A percentile compares a stretch with the other conserved stretches of the same genome.
These are phyloP conservation scores for Ormyrus pomaceus DNA, from an alignment of 2,888 invertebrate genomes.

Conservation along the genomic window DNA sequence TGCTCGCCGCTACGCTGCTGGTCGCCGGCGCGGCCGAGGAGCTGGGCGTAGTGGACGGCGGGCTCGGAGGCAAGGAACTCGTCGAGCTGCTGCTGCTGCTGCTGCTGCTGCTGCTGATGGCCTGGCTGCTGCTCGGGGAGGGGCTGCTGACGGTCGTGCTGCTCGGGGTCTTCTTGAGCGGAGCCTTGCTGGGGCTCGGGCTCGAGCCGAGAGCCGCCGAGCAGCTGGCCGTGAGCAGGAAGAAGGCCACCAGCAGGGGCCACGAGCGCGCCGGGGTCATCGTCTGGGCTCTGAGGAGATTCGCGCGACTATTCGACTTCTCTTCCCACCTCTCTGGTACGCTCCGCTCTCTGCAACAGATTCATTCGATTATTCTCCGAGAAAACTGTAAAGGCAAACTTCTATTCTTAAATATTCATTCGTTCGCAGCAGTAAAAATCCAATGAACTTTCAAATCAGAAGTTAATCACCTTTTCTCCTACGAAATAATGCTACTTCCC, in stretches of 20 bases:
- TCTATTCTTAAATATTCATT: no score
- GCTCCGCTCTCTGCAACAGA: conserved; percentile 28
- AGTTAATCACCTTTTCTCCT: no score
- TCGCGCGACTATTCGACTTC: background rate
- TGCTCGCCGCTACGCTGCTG: conserved; percentile 1
- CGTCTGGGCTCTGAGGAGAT: no score
- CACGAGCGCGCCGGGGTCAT: no score
- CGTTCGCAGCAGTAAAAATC: no score
- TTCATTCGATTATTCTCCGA: no score
- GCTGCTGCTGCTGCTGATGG: conserved; percentile 59
- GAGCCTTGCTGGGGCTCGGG: conserved; percentile 13
- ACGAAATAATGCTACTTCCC: no score
- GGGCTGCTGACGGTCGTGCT: background rate
- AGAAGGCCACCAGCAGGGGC: background rate
- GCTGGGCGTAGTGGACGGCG: conserved; percentile 59
- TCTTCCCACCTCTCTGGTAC: conserved; percentile 8
- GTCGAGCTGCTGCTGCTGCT: conserved; percentile 47
- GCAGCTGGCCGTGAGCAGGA: conserved; percentile 22
- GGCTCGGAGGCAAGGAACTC: conserved; percentile 60
- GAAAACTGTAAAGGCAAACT: no score
- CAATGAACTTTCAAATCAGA: no score
- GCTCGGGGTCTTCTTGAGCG: conserved; percentile 23
- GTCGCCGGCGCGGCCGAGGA: conserved; percentile 63
- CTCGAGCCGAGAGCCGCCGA: conserved; percentile 9
- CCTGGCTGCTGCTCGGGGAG: conserved; percentile 14